Evolutionary conservation across 1,140 invertebrate species (phyloP).

Genomic region (Manduca sexta): DNA sequence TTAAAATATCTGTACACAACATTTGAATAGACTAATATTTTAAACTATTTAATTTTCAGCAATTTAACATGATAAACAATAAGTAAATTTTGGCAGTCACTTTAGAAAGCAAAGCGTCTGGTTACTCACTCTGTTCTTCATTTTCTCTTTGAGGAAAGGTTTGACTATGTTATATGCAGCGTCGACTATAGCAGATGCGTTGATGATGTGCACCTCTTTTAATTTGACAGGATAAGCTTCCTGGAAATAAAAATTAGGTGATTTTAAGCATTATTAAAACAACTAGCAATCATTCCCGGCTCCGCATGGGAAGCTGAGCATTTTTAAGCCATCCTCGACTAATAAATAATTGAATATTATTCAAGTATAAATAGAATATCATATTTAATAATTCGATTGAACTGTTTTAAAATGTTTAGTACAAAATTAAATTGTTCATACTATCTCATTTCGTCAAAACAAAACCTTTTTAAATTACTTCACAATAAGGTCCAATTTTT

Average conservation of each 20-base stretch:
- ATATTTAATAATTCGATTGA: not conserved
- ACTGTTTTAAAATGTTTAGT: not conserved
- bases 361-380: not conserved
- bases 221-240: constrained; percentile 89
- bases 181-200: constrained; percentile 86
- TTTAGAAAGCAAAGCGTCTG: too few relatives aligned
- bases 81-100: too few relatives aligned
- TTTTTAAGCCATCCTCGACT: not conserved
- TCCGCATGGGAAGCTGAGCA: not conserved
- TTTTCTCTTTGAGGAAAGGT: constrained; percentile 89
- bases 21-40: too few relatives aligned
- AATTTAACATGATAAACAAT: too few relatives aligned
- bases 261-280: not conserved
- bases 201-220: constrained; percentile 89
- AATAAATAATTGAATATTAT: not conserved
- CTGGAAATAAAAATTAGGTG: constrained; percentile 50
- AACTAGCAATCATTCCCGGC: not conserved
- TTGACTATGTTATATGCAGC: constrained; percentile 86
- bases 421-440: too few relatives aligned
- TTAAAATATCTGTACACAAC: too few relatives aligned
- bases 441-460: too few relatives aligned
- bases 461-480: too few relatives aligned
- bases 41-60: too few relatives aligned
- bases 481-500: too few relatives aligned
- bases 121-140: constrained; percentile 78